Base-by-base conservation (phyloP, 2,113 vertebrate genomes). In the Bothrops jararaca region DNA sequence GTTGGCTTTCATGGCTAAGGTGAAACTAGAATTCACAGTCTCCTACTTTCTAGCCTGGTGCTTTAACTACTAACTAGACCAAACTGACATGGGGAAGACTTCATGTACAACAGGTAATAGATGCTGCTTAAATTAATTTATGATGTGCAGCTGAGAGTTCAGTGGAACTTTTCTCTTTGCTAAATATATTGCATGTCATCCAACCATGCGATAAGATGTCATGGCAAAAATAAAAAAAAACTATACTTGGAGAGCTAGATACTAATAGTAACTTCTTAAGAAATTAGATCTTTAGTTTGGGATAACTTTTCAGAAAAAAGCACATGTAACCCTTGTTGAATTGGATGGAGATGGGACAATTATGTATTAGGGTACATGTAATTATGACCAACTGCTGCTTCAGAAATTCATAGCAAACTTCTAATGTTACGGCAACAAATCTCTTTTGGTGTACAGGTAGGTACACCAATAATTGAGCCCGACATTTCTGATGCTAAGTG, bases 241-340 rank as follows among this genome's bases (percentile, higher is more conserved):
- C 13, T 64, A 26, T 85, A 39, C 8, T 23, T 0, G 3, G 6
- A 0, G 12, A 18, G 52, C 34, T 45, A 26, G 34, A 26, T 22
- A 34, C n/a, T 90, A 22, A 50, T 90, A 88, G 12, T 48, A 24
- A 50, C 56, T 7, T 3, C 8, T 23, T 88, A 90, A 90, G 90
- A 0, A 42, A 3, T 91, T 50, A 0, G 0, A 42, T 2, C 9
- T 9, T 26, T 86, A 0, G n/a, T 92, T 80, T 69, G 56, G 52
- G 34, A 24, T 26, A 22, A 48, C n/a, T 11, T 53, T 23, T 26
- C 45, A 64, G 26, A 9, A 26, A 48, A n/a, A 58, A n/a, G 39
- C 22, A 24, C 8, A 26, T 26, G 20, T 23, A 86, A 56, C 29
- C n/a, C n/a, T 45, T 4, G 15, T 42, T 54, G 64, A 74, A 12